Evolutionary conservation across 2,113 vertebrate genomes (phyloP).

Genomic region (Elaphurus davidianus): DNA sequence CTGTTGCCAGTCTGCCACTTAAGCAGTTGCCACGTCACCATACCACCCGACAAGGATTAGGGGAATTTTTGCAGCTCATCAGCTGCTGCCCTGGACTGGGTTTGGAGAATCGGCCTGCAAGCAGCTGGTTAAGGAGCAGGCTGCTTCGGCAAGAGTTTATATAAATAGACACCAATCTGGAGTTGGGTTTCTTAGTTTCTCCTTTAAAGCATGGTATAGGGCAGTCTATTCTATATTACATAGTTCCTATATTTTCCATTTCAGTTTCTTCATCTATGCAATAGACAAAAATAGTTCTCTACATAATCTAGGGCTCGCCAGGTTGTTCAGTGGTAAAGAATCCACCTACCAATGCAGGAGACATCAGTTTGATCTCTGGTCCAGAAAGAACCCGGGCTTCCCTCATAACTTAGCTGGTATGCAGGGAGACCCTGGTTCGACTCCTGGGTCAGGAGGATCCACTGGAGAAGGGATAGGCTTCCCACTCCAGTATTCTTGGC

Average conservation of each 20-base stretch:
- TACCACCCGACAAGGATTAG: not conserved
- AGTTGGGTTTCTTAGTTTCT: not conserved
- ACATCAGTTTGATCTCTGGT: not conserved
- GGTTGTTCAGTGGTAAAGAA: not conserved
- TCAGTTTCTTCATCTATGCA: not conserved
- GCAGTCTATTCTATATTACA: not conserved
- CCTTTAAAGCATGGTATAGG: not conserved
- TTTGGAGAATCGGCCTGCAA: not conserved
- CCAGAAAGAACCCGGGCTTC: not conserved
- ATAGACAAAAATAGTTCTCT: not conserved
- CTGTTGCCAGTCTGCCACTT: not conserved
- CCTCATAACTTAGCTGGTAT: not conserved
- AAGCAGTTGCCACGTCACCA: not conserved
- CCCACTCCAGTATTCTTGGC: not conserved
- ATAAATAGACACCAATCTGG: conserved; percentile 17
- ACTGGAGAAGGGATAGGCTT: not conserved
- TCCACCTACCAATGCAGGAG: not conserved
- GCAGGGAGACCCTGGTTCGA: not conserved
- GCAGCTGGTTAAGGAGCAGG: not conserved
- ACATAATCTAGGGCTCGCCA: not conserved
- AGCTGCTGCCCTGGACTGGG: conserved; percentile 14
- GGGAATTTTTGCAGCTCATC: not conserved
- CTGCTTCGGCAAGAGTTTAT: not conserved
- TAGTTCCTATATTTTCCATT: not conserved
- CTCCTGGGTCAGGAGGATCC: not conserved